These are phyloP conservation scores for Pitangus sulphuratus DNA, from an alignment of 2,797 vertebrate species.

Conservation along the genomic window DNA sequence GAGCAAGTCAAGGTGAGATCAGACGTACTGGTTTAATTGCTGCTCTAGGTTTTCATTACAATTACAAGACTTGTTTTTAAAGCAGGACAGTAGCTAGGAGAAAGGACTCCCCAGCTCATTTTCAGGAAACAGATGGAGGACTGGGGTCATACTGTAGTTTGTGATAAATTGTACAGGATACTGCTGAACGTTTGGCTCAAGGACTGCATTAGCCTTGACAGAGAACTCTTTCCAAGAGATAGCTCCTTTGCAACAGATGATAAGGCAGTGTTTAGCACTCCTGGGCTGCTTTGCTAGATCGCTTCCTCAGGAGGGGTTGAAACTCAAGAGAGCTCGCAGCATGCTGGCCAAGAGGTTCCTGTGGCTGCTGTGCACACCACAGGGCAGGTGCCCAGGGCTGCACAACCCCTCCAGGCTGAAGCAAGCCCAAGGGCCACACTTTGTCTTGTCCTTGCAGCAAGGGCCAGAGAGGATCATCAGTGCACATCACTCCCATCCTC, in stretches of 20 bases:
- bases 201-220: not conserved
- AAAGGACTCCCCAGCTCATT: not conserved
- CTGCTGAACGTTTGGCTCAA: not conserved
- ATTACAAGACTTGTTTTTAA: not conserved
- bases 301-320: not conserved
- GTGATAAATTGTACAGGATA: not conserved
- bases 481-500: not conserved
- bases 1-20: slow-evolving; percentile 23
- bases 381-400: fast-evolving
- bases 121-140: slow-evolving; percentile 40
- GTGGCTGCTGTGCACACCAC: not conserved
- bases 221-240: not conserved
- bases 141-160: not conserved
- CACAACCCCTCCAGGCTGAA: not conserved
- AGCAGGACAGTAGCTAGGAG: not conserved
- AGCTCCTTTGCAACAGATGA: not conserved
- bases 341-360: not conserved
- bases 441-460: not conserved
- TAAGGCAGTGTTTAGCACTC: not conserved
- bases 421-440: not conserved
- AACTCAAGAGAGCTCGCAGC: not conserved
- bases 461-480: too few species aligned
- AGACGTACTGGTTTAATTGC: not conserved
- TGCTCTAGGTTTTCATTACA: not conserved
- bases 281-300: not conserved